Evolutionary conservation across 2,888 invertebrate species (phyloP).

Genomic region (Hypomecis punctinalis): DNA sequence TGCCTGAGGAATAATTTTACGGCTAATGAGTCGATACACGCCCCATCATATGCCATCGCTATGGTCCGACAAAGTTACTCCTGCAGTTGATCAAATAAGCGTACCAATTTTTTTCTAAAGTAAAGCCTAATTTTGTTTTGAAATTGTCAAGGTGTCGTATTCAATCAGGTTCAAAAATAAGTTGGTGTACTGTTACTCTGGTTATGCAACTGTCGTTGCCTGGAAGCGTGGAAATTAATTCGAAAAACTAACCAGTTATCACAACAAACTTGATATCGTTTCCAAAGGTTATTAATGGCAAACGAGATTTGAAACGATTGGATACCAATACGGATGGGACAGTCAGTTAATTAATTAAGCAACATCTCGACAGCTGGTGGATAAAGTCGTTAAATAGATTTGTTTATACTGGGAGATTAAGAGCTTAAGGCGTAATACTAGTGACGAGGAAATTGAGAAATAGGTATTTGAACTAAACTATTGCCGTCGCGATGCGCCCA

Average conservation of each 20-base stretch:
- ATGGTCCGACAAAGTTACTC: constrained; percentile 32
- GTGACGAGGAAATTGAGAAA: too few species aligned
- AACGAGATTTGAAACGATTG: constrained; percentile 11
- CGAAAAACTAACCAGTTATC: constrained; percentile 10
- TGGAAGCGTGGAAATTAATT: constrained; percentile 12
- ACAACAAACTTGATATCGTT: constrained; percentile 12
- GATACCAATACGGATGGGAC: constrained; percentile 4
- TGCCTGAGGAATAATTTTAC: constrained; percentile 68
- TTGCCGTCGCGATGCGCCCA: too few species aligned
- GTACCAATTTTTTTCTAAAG: neutral
- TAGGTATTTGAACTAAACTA: too few species aligned
- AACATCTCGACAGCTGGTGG: neutral
- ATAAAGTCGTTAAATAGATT: neutral
- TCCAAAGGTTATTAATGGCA: constrained; percentile 17
- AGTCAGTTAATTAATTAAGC: constrained; percentile 12
- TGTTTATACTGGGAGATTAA: too few species aligned
- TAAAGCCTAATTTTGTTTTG: neutral
- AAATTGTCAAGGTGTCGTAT: neutral
- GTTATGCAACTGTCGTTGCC: constrained; percentile 18
- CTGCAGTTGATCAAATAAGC: neutral
- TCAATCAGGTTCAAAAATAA: neutral
- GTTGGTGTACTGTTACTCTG: neutral
- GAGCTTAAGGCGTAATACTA: too few species aligned
- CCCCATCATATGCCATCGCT: constrained; percentile 60
- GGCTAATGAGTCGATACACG: constrained; percentile 58